Evolutionary conservation across 2,888 invertebrate genomes (phyloP).

Genomic region (Aleiodes leptofemur): DNA sequence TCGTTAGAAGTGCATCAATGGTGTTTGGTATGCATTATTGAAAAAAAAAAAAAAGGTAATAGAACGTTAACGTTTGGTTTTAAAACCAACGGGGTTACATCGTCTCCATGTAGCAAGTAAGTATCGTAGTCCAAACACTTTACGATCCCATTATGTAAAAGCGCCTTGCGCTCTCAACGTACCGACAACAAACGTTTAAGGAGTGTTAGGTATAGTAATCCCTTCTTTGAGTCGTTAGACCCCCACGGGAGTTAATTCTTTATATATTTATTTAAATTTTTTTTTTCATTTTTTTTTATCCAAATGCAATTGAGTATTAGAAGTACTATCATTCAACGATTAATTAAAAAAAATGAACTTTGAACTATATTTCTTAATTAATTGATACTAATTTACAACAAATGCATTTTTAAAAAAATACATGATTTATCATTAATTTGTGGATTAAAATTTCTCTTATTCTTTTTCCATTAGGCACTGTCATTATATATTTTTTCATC

Average conservation of each 20-base stretch:
- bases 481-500: neutral
- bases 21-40: constrained; percentile 14
- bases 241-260: constrained; percentile 27
- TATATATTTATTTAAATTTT: too few species aligned
- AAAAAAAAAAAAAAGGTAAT: neutral
- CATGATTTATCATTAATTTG: neutral
- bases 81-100: constrained; percentile 37
- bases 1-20: constrained; percentile 26
- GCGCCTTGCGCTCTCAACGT: constrained; percentile 34
- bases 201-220: constrained; percentile 33
- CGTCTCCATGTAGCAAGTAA: constrained; percentile 37
- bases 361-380: constrained; percentile 11
- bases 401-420: constrained; percentile 15
- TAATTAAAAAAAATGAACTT: constrained; percentile 13
- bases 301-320: too few species aligned
- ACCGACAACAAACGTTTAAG: constrained; percentile 24
- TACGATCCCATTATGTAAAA: constrained; percentile 58
- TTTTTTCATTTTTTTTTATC: too few species aligned
- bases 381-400: constrained; percentile 10
- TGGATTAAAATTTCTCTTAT: neutral
- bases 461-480: constrained; percentile 24
- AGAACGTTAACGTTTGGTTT: constrained; percentile 26
- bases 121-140: constrained; percentile 50
- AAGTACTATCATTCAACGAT: constrained; percentile 24
- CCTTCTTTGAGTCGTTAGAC: constrained; percentile 38